Conservation (phyloP, 2,797 vertebrate species). For the Centropyge bicolor region DNA sequence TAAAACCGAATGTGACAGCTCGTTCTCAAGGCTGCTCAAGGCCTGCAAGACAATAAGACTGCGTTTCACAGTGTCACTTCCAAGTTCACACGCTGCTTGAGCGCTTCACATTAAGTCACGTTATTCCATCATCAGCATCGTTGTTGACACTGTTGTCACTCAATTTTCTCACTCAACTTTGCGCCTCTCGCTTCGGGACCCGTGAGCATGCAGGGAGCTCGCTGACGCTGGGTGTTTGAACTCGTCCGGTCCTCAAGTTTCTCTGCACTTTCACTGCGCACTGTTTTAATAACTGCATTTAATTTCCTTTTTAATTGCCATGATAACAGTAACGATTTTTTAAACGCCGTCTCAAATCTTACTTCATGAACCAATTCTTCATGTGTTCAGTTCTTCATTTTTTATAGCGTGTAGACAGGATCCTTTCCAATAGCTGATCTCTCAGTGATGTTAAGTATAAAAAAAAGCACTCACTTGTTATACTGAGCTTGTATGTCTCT, state of each 20-base stretch:
- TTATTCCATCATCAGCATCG: conserved; percentile 35
- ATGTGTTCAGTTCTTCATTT: background rate
- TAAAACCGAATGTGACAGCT: conserved; percentile 58
- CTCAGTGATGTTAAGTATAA: too few species aligned
- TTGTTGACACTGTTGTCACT: conserved; percentile 15
- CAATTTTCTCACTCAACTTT: background rate
- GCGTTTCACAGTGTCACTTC: conserved; percentile 16
- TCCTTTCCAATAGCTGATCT: background rate
- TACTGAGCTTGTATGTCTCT: background rate
- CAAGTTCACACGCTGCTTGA: conserved; percentile 31
- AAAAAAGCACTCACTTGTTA: background rate
- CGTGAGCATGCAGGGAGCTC: background rate
- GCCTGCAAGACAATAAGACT: conserved; percentile 32
- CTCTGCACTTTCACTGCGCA: background rate
- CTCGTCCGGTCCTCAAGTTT: conserved; percentile 5
- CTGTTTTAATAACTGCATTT: background rate
- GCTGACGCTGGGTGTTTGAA: background rate
- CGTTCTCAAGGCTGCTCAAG: conserved; percentile 21
- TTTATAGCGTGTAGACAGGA: background rate
- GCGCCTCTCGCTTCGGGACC: conserved; percentile 2
- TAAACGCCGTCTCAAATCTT: background rate
- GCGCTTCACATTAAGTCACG: conserved; percentile 18
- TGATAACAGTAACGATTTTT: background rate
- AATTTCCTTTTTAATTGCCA: background rate
- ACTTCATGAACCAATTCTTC: background rate